Percentiles rank a stretch among this genome's conserved stretches.
These are phyloP conservation scores for Cherax quadricarinatus DNA, from an alignment of 1,140 invertebrate species.

Conservation along the genomic window DNA sequence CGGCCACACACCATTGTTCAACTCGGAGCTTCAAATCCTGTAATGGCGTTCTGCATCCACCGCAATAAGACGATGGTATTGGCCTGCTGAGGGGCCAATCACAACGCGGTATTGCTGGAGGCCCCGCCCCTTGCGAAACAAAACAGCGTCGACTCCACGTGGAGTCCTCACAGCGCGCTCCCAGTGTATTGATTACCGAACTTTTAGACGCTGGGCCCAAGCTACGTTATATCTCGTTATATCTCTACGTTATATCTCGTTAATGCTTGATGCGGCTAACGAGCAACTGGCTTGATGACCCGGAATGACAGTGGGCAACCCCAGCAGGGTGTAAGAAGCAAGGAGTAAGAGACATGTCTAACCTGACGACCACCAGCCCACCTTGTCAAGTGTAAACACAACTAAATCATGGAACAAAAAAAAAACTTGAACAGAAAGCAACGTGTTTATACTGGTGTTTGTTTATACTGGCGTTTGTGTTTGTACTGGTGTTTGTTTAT, in stretches of 20 bases:
- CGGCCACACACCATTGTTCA: slow-evolving; percentile 47
- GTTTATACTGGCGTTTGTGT: too few relatives aligned
- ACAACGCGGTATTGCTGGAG: not conserved
- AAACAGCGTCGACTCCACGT: slow-evolving; percentile 53
- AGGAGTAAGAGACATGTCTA: too few relatives aligned
- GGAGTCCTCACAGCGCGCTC: not conserved
- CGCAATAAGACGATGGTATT: slow-evolving; percentile 25
- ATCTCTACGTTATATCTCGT: too few relatives aligned
- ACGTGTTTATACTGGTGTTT: slow-evolving; percentile 2
- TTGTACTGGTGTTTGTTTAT: too few relatives aligned
- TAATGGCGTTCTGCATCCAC: slow-evolving; percentile 67
- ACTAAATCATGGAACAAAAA: slow-evolving; percentile 16
- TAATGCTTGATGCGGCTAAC: not conserved
- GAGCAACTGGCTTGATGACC: not conserved
- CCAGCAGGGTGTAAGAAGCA: not conserved
- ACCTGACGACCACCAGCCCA: not conserved
- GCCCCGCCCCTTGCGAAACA: slow-evolving; percentile 24
- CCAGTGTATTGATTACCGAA: slow-evolving; percentile 3
- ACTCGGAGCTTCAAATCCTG: slow-evolving; percentile 66
- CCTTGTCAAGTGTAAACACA: slow-evolving; percentile 45
- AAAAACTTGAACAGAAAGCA: not conserved
- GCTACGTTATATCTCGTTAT: not conserved
- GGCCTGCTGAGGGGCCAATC: slow-evolving; percentile 29
- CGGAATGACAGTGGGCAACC: not conserved
- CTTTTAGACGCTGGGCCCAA: not conserved